Conservation (phyloP, 1,140 invertebrate genomes). For the Hycleus cichorii region DNA sequence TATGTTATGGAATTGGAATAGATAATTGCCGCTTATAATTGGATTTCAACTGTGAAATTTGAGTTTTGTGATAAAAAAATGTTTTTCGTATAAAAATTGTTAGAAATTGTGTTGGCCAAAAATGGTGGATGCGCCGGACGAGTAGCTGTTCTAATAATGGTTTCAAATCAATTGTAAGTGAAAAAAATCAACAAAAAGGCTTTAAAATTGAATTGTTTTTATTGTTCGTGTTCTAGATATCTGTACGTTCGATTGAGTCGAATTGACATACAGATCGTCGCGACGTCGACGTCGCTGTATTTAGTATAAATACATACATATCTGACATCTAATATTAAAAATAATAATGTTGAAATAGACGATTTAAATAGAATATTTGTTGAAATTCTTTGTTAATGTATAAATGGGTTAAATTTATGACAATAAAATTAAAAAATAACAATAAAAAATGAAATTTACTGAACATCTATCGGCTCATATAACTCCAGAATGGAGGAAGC, state of each 20-base stretch:
- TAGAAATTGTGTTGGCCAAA: too few relatives aligned
- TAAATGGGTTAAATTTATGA: constrained; percentile 37
- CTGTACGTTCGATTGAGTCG: not conserved
- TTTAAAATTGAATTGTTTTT: not conserved
- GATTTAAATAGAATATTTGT: not conserved
- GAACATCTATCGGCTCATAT: constrained; percentile 83
- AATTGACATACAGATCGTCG: not conserved
- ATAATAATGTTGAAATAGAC: not conserved
- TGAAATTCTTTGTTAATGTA: not conserved
- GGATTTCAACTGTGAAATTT: too few relatives aligned
- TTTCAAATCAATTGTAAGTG: too few relatives aligned
- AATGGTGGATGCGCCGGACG: too few relatives aligned
- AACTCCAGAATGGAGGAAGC: constrained; percentile 90
- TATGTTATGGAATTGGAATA: too few relatives aligned
- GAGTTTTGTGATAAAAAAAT: too few relatives aligned
- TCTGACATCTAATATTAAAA: not conserved
- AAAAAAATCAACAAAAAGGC: too few relatives aligned
- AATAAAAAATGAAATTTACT: constrained; percentile 72
- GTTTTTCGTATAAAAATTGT: too few relatives aligned
- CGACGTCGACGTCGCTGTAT: not conserved
- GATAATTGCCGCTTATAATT: too few relatives aligned
- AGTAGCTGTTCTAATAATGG: too few relatives aligned
- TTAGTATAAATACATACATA: not conserved
- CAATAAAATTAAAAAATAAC: constrained; percentile 89
- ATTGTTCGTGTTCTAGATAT: constrained; percentile 1